phyloP scores from a whole-genome alignment of 2,888 invertebrate genomes.

The Dynastes grantii region DNA sequence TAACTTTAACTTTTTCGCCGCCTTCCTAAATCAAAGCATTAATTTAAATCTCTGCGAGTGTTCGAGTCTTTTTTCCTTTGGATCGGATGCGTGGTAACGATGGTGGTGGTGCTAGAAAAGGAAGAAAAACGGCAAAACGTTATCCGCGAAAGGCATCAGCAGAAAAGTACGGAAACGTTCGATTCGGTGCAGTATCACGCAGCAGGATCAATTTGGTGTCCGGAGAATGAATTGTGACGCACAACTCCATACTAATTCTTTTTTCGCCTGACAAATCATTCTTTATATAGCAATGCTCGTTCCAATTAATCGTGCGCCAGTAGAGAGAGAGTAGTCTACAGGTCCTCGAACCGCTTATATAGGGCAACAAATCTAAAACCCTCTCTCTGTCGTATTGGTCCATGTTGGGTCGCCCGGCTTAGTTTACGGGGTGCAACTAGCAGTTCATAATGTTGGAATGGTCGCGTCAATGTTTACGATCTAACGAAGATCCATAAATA shows the following conservation, averaged over 20 bases:
- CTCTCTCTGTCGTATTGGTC: conserved; percentile 41
- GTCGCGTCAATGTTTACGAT: conserved; percentile 67
- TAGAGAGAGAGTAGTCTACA: conserved; percentile 34
- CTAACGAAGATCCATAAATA: conserved; percentile 68
- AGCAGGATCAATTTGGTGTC: conserved; percentile 30
- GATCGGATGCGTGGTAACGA: conserved; percentile 8
- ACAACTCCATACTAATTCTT: conserved; percentile 47
- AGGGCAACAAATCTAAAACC: conserved; percentile 51
- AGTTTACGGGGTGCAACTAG: conserved; percentile 68
- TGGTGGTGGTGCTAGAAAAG: conserved; percentile 18
- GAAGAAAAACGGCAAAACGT: conserved; percentile 8
- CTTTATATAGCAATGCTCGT: conserved; percentile 48
- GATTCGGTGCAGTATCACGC: conserved; percentile 17
- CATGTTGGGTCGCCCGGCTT: conserved; percentile 60
- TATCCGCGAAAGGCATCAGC: not conserved
- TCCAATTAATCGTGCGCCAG: conserved; percentile 48
- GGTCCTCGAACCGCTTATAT: conserved; percentile 39
- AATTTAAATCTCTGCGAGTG: conserved; percentile 37
- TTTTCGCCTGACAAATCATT: conserved; percentile 51
- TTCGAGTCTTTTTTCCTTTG: conserved; percentile 23
- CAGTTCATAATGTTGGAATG: conserved; percentile 67
- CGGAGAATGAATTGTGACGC: conserved; percentile 43
- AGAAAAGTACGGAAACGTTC: not conserved
- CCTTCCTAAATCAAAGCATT: conserved; percentile 47
- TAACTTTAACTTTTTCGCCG: conserved; percentile 45